These are phyloP conservation scores for Alligator sinensis DNA, from an alignment of 2,113 vertebrate species.

Conservation along the genomic window DNA sequence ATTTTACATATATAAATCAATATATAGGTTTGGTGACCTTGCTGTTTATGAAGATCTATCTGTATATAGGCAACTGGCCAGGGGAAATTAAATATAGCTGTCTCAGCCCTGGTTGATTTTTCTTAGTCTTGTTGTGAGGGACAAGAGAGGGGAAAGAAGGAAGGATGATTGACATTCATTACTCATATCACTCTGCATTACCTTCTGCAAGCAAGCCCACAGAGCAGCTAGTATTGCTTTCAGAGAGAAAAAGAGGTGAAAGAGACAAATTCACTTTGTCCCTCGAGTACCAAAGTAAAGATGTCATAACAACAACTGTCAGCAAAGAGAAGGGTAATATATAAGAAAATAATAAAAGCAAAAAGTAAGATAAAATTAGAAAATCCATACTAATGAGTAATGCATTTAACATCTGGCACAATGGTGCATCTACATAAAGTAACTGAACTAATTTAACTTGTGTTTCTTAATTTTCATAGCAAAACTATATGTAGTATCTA, in stretches of 20 bases:
- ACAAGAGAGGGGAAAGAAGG: neutral
- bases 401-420: slow-evolving; percentile 46
- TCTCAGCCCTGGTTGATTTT: neutral
- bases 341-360: slow-evolving; percentile 34
- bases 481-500: slow-evolving; percentile 27
- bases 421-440: slow-evolving; percentile 17
- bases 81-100: slow-evolving; percentile 13
- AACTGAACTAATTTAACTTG: slow-evolving; percentile 44
- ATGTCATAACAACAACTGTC: slow-evolving; percentile 22
- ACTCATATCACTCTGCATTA: neutral
- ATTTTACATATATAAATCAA: neutral
- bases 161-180: neutral
- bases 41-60: neutral
- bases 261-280: neutral
- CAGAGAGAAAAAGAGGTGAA: neutral
- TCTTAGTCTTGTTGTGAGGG: neutral
- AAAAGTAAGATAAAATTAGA: slow-evolving; percentile 26
- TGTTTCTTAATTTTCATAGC: slow-evolving; percentile 49
- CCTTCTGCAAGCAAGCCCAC: neutral
- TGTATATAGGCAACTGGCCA: neutral
- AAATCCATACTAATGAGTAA: slow-evolving; percentile 37
- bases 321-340: slow-evolving; percentile 5
- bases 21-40: neutral
- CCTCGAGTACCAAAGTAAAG: neutral
- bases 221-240: neutral